phyloP scores from a whole-genome alignment of 2,797 vertebrate species.

The Rhinophrynus dorsalis region DNA sequence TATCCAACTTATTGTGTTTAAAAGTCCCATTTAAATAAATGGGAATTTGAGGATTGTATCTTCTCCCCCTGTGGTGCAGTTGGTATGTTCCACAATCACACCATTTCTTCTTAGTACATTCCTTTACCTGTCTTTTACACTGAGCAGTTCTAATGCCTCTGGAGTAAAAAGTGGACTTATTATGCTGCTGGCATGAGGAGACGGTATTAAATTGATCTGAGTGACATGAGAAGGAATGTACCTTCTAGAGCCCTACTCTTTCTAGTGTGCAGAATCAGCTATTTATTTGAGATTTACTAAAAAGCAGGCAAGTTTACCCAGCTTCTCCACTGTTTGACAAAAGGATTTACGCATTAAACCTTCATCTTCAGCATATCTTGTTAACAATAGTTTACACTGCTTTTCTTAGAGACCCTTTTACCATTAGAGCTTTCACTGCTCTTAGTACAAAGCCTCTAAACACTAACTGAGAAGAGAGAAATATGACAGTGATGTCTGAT shows the following conservation, averaged over 20 bases:
- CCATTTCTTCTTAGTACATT: too few species aligned
- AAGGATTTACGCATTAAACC: constrained; percentile 32
- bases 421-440: constrained; percentile 5
- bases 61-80: too few species aligned
- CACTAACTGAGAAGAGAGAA: background rate
- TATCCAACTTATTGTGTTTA: too few species aligned
- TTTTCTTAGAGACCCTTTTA: constrained; percentile 12
- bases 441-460: background rate
- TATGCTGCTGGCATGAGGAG: background rate
- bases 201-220: constrained; percentile 7
- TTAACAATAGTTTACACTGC: background rate
- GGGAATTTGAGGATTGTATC: too few species aligned
- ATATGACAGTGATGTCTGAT: background rate
- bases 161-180: too few species aligned
- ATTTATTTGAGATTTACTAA: constrained; percentile 5
- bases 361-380: background rate
- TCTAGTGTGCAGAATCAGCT: background rate
- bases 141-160: too few species aligned
- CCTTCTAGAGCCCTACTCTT: background rate
- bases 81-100: too few species aligned
- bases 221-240: background rate
- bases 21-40: too few species aligned
- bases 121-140: too few species aligned
- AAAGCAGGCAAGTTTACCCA: constrained; percentile 21
- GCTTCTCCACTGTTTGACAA: constrained; percentile 25